Percentiles rank a stretch among this genome's conserved stretches.
phyloP scores from a whole-genome alignment of 2,888 invertebrate species.

The Macrophya annulata region DNA sequence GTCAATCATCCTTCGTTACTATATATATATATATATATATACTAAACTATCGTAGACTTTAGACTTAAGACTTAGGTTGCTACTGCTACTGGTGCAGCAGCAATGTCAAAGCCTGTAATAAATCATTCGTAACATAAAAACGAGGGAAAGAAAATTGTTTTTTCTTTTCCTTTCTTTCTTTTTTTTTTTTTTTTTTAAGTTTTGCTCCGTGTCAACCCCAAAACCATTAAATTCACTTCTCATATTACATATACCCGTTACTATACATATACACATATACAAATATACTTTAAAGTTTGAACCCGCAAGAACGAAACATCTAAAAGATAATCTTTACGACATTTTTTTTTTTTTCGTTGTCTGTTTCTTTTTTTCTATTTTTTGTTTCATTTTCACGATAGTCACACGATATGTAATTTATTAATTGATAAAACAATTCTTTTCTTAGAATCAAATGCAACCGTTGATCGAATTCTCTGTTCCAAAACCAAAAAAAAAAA shows the following conservation, averaged over 20 bases:
- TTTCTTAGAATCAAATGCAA: not conserved
- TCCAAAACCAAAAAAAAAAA: not conserved
- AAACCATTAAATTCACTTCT: not conserved
- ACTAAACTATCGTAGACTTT: not conserved
- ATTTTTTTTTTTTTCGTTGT: not conserved
- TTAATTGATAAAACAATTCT: conserved; percentile 3
- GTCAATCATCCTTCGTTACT: not conserved
- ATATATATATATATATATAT: not conserved
- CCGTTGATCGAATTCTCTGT: not conserved
- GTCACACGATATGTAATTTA: not conserved
- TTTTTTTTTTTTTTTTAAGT: not conserved
- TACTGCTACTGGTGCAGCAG: not conserved
- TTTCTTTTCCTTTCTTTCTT: too few species aligned
- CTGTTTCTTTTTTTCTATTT: too few species aligned
- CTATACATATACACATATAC: not conserved
- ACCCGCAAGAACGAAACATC: not conserved
- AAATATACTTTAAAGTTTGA: not conserved
- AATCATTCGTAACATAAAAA: conserved; percentile 53
- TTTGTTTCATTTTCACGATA: not conserved
- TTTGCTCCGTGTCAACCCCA: conserved; percentile 3
- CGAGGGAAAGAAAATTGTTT: conserved; percentile 48
- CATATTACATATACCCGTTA: not conserved
- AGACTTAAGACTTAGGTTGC: not conserved
- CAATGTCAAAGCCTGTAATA: conserved; percentile 5
- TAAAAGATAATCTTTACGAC: not conserved